Evolutionary conservation across 2,888 invertebrate genomes (phyloP), one percentile per base, ranked within the genome.

Genomic region (Elegia similella): DNA sequence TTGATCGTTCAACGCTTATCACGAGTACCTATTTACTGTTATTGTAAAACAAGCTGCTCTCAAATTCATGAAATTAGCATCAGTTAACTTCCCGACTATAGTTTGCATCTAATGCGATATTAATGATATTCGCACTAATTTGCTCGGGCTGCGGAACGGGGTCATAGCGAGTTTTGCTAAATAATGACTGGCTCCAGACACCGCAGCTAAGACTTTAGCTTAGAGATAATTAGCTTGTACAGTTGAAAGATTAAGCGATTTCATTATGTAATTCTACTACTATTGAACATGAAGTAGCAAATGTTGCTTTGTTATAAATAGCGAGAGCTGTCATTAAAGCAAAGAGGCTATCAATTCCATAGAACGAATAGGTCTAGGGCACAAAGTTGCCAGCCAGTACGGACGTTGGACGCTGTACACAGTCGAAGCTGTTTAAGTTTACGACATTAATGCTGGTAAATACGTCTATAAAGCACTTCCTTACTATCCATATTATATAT

Each of bases 91-190:
- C 73, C 68, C 62, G 67, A 65, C 68, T 62, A n/a, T n/a, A 71
- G 71, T 72, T 75, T 67, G 72, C 62, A 68, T 74, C 73, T 83
- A 82, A 82, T 85, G 81, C 69, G 76, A 76, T 86, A 85, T 84
- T 86, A 87, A 84, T 80, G 80, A 75, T 76, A 80, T 80, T 80
- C 76, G 67, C 75, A 78, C 78, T 82, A 85, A 85, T 84, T 84
- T 76, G 72, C 77, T 68, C 65, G 68, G 73, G 77, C 70, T 70
- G 67, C 72, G 66, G 67, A 86, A 84, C 69, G 75, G 69, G 85
- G 82, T 81, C 84, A 73, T 66, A 68, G 71, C 68, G 75, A 80
- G 75, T 84, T 85, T 77, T 75, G 76, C 78, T 86, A 82, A 85
- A 84, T 87, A 85, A 86, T 86, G 79, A 80, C 73, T 66, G 62